A percentile compares a stretch with the other conserved stretches of the same genome.
Conservation (phyloP, 2,797 vertebrate genomes). For the Taenioides sp. region DNA sequence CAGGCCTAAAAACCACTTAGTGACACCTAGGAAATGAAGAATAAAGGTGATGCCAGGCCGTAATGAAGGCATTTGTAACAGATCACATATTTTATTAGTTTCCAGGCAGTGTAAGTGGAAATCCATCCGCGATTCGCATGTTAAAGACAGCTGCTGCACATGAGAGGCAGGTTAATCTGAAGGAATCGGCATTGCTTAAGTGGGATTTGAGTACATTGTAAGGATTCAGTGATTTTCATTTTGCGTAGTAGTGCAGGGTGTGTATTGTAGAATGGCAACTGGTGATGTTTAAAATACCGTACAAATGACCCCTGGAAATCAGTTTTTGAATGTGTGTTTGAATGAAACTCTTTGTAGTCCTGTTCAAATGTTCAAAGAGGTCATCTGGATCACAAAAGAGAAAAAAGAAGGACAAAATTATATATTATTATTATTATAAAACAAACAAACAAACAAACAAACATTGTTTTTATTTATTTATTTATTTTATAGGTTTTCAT, state of each 20-base stretch:
- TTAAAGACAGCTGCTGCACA: slow-evolving; percentile 11
- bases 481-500: too few relatives aligned
- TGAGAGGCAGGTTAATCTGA: slow-evolving; percentile 35
- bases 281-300: neutral
- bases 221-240: neutral
- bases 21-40: slow-evolving; percentile 47
- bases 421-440: too few relatives aligned
- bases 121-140: slow-evolving; percentile 40
- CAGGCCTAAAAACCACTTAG: slow-evolving; percentile 55
- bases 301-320: neutral
- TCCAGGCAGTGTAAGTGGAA: slow-evolving; percentile 36
- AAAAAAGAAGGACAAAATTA: slow-evolving; percentile 2
- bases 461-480: too few relatives aligned
- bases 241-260: neutral
- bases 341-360: neutral
- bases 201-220: slow-evolving; percentile 20
- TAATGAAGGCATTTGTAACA: slow-evolving; percentile 63
- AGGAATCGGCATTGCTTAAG: slow-evolving; percentile 21
- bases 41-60: slow-evolving; percentile 43
- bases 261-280: neutral
- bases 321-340: neutral
- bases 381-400: neutral
- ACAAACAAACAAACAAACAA: too few relatives aligned
- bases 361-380: neutral
- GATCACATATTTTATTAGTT: slow-evolving; percentile 62